Base-by-base conservation (phyloP, 2,797 vertebrate genomes). In the Melanogrammus aeglefinus region DNA sequence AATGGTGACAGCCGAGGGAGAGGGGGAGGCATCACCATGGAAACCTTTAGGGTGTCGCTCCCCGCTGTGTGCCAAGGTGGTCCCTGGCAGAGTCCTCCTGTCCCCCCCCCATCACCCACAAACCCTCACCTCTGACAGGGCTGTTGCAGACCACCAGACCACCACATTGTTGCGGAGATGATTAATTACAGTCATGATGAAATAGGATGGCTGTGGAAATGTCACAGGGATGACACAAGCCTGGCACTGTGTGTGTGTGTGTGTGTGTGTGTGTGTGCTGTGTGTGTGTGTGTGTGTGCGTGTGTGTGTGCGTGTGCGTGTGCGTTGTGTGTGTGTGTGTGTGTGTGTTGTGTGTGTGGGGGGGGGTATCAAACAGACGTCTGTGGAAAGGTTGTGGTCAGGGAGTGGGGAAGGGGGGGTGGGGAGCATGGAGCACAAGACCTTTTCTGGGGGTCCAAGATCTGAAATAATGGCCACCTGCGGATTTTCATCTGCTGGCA, bases 151-250 rank as follows among this genome's bases (percentile, higher is more conserved):
- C 74, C 79, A 66, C 88, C 79, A 79, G 86, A 85, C 88, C 90
- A 76, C 81, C 82, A 76, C 87, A 86, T 91, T 87, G 90, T 93
- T 93, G 87, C 80, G 31, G 74, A 79, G 78, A 86, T 94, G 93
- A 94, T 94, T 94, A 95, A 94, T 94, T 94, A 93, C 87, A 27
- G 51, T 83, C 79, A 84, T 91, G 91, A 94, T 94, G 91, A 93
- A 90, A 93, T 85, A 88, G 89, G 89, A 95, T 89, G 86, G 85
- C 87, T 89, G 77, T 88, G 82, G 84, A 93, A 92, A 93, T 94
- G 92, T 94, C 92, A 92, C 87, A 16, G 75, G 80, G 86, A 88
- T 91, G 92, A 93, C 90, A 91, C 71, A 72, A 78, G 80, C 85
- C 86, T 85, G 81, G 90, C 91, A 88, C 86, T 76, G 81, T 74